These are phyloP conservation scores for Harpalus rubripes DNA, from an alignment of 2,888 invertebrate species.

Conservation along the genomic window DNA sequence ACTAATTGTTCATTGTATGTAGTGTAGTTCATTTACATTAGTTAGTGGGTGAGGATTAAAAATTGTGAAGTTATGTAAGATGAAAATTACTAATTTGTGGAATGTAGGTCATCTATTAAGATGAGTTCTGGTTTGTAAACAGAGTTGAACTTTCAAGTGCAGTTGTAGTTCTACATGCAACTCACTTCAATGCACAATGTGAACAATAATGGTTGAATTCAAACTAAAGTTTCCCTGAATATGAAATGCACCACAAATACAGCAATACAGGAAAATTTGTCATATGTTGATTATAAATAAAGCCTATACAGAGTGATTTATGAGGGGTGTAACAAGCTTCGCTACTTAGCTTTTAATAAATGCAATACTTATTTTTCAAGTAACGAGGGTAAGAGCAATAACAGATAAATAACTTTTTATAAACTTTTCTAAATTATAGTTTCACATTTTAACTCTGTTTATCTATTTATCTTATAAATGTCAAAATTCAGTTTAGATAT, in stretches of 20 bases:
- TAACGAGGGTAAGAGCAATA: too few relatives aligned
- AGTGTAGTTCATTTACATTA: constrained; percentile 30
- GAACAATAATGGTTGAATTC: neutral
- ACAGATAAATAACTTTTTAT: too few relatives aligned
- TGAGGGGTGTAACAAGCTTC: too few relatives aligned
- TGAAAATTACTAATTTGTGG: neutral
- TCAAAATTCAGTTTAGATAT: too few relatives aligned
- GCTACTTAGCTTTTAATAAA: too few relatives aligned
- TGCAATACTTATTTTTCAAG: too few relatives aligned
- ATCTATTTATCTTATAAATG: too few relatives aligned
- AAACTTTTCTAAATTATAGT: too few relatives aligned
- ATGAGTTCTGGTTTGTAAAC: neutral
- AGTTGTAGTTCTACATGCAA: neutral
- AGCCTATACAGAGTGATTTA: too few relatives aligned
- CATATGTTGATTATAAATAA: neutral
- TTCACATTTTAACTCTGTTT: too few relatives aligned
- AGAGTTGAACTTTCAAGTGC: constrained; percentile 1
- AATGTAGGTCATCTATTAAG: neutral
- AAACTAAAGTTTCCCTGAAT: neutral
- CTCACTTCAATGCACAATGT: neutral
- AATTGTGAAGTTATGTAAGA: constrained; percentile 1
- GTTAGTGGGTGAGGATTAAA: constrained; percentile 15
- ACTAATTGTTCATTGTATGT: neutral
- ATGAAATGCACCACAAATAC: neutral
- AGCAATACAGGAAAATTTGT: neutral